phyloP scores from a whole-genome alignment of 2,113 vertebrate genomes.

The Rhinopomastus cyanomelas region DNA sequence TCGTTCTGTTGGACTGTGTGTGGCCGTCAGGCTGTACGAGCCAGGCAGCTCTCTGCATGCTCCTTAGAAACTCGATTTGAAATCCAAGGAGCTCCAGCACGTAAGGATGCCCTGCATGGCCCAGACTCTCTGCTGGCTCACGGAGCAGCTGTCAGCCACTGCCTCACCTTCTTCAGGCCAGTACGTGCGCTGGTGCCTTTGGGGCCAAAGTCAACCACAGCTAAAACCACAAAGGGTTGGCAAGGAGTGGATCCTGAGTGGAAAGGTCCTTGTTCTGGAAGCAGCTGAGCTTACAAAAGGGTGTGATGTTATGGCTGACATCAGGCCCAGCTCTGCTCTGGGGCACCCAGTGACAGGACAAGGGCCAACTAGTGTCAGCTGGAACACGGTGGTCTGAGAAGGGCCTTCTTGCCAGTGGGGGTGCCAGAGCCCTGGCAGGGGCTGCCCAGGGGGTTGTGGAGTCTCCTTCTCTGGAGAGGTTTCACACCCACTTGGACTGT shows the following conservation, averaged over 20 bases:
- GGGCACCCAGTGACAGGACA: too few species aligned
- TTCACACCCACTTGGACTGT: too few species aligned
- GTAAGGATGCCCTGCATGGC: neutral
- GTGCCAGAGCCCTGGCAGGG: too few species aligned
- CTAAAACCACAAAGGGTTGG: conserved; percentile 20
- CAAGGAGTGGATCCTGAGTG: conserved; percentile 16
- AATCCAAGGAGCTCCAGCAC: conserved; percentile 27
- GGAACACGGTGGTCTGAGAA: too few species aligned
- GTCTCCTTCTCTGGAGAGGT: too few species aligned
- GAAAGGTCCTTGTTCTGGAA: neutral
- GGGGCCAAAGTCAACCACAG: conserved; percentile 38
- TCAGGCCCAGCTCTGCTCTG: too few species aligned
- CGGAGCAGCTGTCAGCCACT: conserved; percentile 1
- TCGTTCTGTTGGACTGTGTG: too few species aligned
- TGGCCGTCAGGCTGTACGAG: too few species aligned
- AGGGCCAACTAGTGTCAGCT: too few species aligned
- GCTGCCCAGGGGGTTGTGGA: too few species aligned
- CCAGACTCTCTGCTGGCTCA: conserved; percentile 4
- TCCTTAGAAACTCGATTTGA: conserved; percentile 4
- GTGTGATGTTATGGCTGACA: neutral
- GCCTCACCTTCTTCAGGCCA: neutral
- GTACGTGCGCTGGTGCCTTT: neutral
- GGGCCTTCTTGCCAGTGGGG: too few species aligned
- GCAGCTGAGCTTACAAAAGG: neutral
- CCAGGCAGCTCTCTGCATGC: neutral